Evolutionary conservation across 2,797 vertebrate species (phyloP).

Genomic region (Sebastes alutus): DNA sequence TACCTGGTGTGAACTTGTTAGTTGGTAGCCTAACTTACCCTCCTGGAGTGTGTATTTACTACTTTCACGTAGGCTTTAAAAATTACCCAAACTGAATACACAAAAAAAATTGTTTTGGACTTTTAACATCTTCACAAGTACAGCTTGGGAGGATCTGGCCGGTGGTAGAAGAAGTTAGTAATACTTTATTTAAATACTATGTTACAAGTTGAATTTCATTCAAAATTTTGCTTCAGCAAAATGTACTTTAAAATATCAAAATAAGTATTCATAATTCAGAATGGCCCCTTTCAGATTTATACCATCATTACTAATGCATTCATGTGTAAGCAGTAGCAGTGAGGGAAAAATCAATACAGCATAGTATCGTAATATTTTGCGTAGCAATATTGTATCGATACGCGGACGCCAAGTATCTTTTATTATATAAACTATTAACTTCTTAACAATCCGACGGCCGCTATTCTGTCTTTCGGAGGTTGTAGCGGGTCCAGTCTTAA

Average conservation of each 20-base stretch:
- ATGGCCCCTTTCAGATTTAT: background rate
- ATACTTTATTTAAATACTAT: background rate
- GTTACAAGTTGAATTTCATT: background rate
- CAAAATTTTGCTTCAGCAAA: background rate
- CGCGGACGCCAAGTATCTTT: too few species aligned
- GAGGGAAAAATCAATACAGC: too few species aligned
- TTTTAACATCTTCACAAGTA: background rate
- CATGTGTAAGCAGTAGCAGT: too few species aligned
- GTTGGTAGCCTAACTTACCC: background rate
- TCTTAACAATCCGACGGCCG: too few species aligned
- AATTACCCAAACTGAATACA: background rate
- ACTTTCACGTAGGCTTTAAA: background rate
- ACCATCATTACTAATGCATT: background rate
- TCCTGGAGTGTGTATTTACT: background rate
- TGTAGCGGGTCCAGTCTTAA: too few species aligned
- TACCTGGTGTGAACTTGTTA: constrained; percentile 27
- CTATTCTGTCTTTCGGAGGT: too few species aligned
- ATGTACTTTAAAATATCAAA: background rate
- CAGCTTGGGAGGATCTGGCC: background rate
- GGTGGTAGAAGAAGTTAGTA: background rate
- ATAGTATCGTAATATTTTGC: too few species aligned
- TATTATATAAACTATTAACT: too few species aligned
- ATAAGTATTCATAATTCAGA: background rate
- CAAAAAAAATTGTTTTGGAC: background rate
- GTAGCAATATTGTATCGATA: too few species aligned